Evolutionary conservation across 2,888 invertebrate genomes (phyloP).

Genomic region (Cantharis rustica): DNA sequence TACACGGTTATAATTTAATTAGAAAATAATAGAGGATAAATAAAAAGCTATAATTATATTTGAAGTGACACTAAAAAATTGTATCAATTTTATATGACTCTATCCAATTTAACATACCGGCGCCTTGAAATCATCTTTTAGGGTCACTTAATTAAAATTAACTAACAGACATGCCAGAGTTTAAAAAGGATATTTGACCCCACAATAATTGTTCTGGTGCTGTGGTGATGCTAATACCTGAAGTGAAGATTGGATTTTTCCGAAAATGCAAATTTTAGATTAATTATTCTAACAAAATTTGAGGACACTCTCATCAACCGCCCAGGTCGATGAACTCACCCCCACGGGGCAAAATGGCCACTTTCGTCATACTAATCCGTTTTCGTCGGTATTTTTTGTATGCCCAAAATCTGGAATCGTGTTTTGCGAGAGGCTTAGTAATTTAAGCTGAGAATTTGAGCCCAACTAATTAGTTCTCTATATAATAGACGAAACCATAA

Average conservation of each 20-base stretch:
- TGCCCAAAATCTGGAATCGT: no score
- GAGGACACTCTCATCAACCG: no score
- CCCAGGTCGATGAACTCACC: no score
- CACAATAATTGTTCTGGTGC: neutral
- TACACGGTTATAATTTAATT: neutral
- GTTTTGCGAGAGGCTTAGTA: no score
- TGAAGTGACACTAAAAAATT: constrained; percentile 8
- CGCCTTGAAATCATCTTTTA: constrained; percentile 33
- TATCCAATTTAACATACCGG: constrained; percentile 36
- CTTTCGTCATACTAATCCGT: no score
- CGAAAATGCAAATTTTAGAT: no score
- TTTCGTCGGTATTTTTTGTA: neutral
- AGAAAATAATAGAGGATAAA: neutral
- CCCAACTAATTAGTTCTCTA: neutral
- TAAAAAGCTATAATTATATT: neutral
- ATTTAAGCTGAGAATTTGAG: no score
- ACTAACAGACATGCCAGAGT: constrained; percentile 32
- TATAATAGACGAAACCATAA: neutral
- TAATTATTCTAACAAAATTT: neutral
- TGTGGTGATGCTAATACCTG: neutral
- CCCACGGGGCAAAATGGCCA: no score
- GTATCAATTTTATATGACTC: constrained; percentile 25
- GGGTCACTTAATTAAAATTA: constrained; percentile 40
- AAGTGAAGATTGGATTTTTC: neutral
- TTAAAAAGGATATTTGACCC: constrained; percentile 8